Base-by-base conservation (phyloP, 53 echinoderm and acorn worm genomes). In the Holothuria scabra region DNA sequence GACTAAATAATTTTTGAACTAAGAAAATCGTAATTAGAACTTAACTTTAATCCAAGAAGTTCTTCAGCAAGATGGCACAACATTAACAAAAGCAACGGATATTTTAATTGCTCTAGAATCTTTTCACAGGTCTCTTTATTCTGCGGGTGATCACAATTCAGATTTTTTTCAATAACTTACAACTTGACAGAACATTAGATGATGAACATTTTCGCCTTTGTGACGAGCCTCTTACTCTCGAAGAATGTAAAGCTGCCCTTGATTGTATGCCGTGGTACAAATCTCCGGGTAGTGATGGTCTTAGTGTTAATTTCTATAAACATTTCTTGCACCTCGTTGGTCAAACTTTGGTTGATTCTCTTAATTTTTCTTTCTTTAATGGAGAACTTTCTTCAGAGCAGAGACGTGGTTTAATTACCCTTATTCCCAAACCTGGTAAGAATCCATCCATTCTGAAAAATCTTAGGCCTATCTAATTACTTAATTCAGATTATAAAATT, bases 241-340 rank as follows among this genome's bases (percentile, higher is more conserved):
- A 68, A 16, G 68, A 68, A 68, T 76, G 55, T 48, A 56, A 76
- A 4, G 12, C 24, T 76, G 28, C 76, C 18, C 76, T 76, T 56
- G 28, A 52, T 49, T 55, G 76, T 28, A 76, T 76, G 76, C 76
- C 26, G 24, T 46, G 28, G 10, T 29, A 76, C 13, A 76, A 76
- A 48, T 52, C 76, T 49, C 52, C 55, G 8, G 26, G 76, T 76
- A 52, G 76, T n/a, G 55, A 76, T 25, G 52, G 76, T 49, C 28
- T 48, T 14, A 1, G 23, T 22, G 25, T 55, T 48, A 26, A 74
- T 48, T 13, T 74, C 6, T 35, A 35, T 6, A 35, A 35, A 35
- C 6, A 6, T 35, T 35, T 35, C 35, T 35, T 3, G 35, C 35
- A n/a, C n/a, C n/a, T n/a, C n/a, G n/a, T n/a, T n/a, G n/a, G n/a